Percentiles rank a stretch among this genome's conserved stretches.
phyloP scores from a whole-genome alignment of 2,113 vertebrate genomes.

The Cavia porcellus region DNA sequence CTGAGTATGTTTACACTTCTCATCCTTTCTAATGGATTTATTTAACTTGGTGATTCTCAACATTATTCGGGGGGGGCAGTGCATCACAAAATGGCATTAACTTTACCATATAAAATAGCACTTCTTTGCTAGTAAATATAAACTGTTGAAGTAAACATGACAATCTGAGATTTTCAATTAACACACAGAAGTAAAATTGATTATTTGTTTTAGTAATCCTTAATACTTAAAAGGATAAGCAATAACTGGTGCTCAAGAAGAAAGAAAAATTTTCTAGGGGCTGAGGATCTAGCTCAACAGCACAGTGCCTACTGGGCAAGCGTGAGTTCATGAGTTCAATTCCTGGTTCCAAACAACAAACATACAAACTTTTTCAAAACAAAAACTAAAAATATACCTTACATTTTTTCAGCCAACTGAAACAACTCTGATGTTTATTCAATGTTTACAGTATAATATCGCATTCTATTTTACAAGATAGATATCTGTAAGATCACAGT shows the following conservation, averaged over 20 bases:
- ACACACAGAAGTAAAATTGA: neutral
- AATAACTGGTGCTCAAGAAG: conserved; percentile 20
- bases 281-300: no score
- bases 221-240: conserved; percentile 30
- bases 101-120: conserved; percentile 50
- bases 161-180: conserved; percentile 61
- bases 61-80: conserved; percentile 41
- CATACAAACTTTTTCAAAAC: neutral
- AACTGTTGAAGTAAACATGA: conserved; percentile 57
- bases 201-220: conserved; percentile 34
- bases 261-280: conserved; percentile 11
- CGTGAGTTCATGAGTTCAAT: no score
- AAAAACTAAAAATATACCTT: conserved; percentile 47
- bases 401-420: neutral
- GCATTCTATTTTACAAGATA: conserved; percentile 20
- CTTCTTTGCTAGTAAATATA: conserved; percentile 55
- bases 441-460: neutral
- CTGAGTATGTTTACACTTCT: conserved; percentile 52
- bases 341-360: no score
- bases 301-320: no score
- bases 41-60: conserved; percentile 67
- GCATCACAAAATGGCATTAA: conserved; percentile 49
- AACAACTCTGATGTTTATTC: neutral
- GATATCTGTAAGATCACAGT: conserved; percentile 25
- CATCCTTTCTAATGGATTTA: conserved; percentile 54